Evolutionary conservation across 1,140 invertebrate genomes (phyloP), one percentile per base, ranked within the genome.

Genomic region (Paraescarpia echinospica): DNA sequence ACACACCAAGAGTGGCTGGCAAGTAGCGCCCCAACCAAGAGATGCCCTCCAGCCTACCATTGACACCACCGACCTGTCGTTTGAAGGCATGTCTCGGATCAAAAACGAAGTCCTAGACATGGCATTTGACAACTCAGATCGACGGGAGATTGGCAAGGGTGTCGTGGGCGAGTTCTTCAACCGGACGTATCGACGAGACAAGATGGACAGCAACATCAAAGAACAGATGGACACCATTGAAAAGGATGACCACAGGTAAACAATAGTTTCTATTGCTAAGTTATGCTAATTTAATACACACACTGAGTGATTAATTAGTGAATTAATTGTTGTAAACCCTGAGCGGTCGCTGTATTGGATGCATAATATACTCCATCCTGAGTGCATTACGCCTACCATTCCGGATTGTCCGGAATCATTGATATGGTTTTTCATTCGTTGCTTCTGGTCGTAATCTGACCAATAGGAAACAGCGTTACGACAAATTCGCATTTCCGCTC

Each of bases 181-280:
- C 97, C 97, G 96, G 93, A 96, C 94, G 91, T 95, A 96, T 89
- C 93, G 94, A 12, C 95, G 95, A 94, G 95, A 95, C 59, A 93
- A 95, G 92, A 94, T 96, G 34, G 97, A 98, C 89, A 96, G 97
- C 14, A 97, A 97, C 92, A 97, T 98, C 2, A 97, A 97, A 93
- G 97, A 97, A 92, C 98, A 99, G 95, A 95, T 99, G 93, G 98
- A 99, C 8, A 34, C 9, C 41, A 91, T 91, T 95, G 98, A 99
- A 95, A 97, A 99, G 94, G 98, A 98, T 94, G 98, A 99, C 96
- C 98, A 99, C 96, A 97, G 96, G 96, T 96, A 93, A 51, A 34
- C 27, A 35, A 33, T 4, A 77, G 59, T 2, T 51, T 18, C 18
- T 51, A 18, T 51, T 51, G 48, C 48, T 51, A 18, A 51, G 8